These are phyloP conservation scores for Clistopyga incitator DNA, from an alignment of 2,888 invertebrate genomes.

Conservation along the genomic window DNA sequence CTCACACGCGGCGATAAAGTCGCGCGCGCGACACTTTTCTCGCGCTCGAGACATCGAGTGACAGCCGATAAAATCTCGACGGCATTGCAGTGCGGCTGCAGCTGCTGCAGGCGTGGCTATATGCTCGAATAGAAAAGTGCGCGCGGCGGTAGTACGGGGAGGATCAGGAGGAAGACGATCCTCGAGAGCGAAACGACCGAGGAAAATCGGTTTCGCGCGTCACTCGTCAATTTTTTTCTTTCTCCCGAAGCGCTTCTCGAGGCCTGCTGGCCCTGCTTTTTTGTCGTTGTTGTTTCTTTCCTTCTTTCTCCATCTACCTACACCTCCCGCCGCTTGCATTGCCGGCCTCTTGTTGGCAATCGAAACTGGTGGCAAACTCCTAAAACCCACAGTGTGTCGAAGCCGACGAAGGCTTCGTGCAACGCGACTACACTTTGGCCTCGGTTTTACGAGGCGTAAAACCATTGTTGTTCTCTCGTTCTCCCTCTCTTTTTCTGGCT, in stretches of 20 bases:
- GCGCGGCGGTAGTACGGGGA: not conserved
- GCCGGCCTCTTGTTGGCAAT: not conserved
- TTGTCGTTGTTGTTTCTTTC: not conserved
- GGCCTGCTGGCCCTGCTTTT: not conserved
- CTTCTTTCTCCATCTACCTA: not conserved
- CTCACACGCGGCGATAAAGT: constrained; percentile 74
- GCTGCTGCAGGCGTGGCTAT: not conserved
- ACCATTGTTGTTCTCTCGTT: constrained; percentile 77
- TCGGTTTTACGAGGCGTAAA: constrained; percentile 80
- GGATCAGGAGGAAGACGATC: not conserved
- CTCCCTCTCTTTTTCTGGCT: not conserved
- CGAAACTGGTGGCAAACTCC: constrained; percentile 6
- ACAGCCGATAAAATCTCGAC: constrained; percentile 66
- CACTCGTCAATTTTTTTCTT: constrained; percentile 51
- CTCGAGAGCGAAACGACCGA: constrained; percentile 6
- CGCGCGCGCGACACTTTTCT: constrained; percentile 65
- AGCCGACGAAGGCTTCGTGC: constrained; percentile 31
- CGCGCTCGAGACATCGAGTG: constrained; percentile 59
- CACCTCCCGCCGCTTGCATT: too few relatives aligned
- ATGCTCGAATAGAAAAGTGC: constrained; percentile 5
- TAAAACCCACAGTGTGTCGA: constrained; percentile 36
- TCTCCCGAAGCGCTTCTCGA: not conserved
- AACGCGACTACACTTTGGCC: constrained; percentile 41
- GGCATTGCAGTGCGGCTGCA: constrained; percentile 38
- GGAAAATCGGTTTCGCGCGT: constrained; percentile 73